Percentiles rank a stretch among this genome's conserved stretches.
Evolutionary conservation across 1,140 invertebrate species (phyloP).

Genomic region (Hyposmocoma kahamanoa): DNA sequence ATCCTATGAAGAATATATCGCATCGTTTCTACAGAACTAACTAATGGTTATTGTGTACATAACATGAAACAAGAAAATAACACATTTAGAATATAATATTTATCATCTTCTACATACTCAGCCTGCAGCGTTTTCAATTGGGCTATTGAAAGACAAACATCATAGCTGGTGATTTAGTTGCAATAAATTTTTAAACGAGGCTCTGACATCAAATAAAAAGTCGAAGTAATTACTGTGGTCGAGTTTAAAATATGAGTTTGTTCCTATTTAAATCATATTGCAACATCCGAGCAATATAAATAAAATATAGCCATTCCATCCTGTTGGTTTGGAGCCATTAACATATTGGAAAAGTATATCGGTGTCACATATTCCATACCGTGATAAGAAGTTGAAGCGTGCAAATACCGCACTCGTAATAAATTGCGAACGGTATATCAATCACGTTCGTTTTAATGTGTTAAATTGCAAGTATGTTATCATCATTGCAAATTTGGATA

Average conservation of each 20-base stretch:
- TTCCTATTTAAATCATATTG: neutral
- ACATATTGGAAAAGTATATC: neutral
- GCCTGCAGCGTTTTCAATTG: no score
- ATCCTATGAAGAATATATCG: slow-evolving; percentile 1
- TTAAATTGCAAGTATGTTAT: no score
- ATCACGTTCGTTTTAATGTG: slow-evolving; percentile 27
- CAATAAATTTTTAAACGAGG: neutral
- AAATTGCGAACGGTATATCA: slow-evolving; percentile 39
- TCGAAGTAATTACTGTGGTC: neutral
- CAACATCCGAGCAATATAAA: slow-evolving; percentile 4
- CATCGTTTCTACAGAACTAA: no score
- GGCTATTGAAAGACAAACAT: no score
- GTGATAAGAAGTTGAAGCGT: slow-evolving; percentile 49
- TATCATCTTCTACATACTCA: no score
- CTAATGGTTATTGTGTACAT: no score
- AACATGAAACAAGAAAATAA: no score
- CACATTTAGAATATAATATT: no score
- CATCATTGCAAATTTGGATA: no score
- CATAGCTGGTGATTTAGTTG: neutral
- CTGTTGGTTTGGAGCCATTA: slow-evolving; percentile 19
- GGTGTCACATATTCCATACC: slow-evolving; percentile 24
- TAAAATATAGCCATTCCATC: slow-evolving; percentile 22
- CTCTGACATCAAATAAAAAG: neutral
- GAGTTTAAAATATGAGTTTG: neutral
- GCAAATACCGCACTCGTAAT: slow-evolving; percentile 49